Evolutionary conservation across 2,113 vertebrate species (phyloP).

Genomic region (Strix uralensis): DNA sequence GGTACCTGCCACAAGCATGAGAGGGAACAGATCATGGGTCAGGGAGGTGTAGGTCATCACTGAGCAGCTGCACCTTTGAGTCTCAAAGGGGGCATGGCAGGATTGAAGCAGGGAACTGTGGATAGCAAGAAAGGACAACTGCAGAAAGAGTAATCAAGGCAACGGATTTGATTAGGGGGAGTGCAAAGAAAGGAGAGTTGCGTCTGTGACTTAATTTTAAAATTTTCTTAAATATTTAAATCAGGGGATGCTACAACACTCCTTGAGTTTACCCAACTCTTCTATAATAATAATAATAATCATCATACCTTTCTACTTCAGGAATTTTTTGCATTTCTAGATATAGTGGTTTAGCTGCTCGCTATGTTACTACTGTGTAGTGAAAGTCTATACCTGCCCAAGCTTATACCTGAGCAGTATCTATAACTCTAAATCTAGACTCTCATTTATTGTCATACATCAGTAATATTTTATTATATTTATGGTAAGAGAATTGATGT

Average conservation of each 20-base stretch:
- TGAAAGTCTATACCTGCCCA: neutral
- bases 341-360: neutral
- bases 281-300: neutral
- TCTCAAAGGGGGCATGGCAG: neutral
- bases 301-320: neutral
- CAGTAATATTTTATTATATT: neutral
- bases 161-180: neutral
- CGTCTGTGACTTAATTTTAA: neutral
- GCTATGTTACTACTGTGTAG: accelerated
- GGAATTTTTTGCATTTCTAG: neutral
- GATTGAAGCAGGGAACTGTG: neutral
- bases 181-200: neutral
- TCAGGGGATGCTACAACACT: neutral
- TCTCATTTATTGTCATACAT: neutral
- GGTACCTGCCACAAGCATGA: accelerated
- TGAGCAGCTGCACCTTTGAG: neutral
- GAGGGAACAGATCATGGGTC: neutral
- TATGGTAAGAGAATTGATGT: neutral
- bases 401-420: neutral
- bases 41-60: accelerated
- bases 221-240: neutral
- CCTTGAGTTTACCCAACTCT: neutral
- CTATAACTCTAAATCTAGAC: neutral
- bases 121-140: neutral
- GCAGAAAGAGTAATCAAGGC: neutral